phyloP scores from a whole-genome alignment of 2,888 invertebrate genomes.

The Chaetogeoica ovagalla region DNA sequence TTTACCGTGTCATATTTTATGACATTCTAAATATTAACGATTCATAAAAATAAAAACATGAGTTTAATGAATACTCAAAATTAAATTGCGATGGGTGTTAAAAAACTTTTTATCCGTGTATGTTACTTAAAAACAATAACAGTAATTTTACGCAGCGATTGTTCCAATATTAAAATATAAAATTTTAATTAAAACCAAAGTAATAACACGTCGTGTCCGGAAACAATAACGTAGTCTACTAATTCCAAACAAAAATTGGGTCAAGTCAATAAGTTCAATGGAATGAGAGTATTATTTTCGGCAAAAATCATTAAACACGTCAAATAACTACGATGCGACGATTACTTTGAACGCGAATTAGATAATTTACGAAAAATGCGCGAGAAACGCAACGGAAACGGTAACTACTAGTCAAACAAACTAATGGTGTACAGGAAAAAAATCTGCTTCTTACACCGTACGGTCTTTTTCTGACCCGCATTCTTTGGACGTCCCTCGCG shows the following conservation, averaged over 20 bases:
- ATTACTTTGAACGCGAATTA: background rate
- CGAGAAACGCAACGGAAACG: background rate
- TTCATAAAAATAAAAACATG: background rate
- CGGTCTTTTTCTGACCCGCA: slow-evolving; percentile 6
- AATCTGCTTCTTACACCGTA: slow-evolving; percentile 16
- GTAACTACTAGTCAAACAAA: background rate
- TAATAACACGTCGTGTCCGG: background rate
- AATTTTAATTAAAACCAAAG: background rate
- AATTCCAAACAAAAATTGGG: slow-evolving; percentile 33
- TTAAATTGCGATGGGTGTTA: background rate
- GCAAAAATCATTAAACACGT: background rate
- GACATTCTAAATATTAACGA: background rate
- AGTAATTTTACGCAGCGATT: background rate
- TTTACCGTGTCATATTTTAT: background rate
- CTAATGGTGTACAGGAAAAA: background rate
- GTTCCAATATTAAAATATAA: background rate
- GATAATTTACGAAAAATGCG: background rate
- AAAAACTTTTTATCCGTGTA: background rate
- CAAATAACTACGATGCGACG: background rate
- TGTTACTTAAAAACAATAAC: no score
- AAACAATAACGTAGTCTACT: background rate
- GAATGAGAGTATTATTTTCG: background rate
- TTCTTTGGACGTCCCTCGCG: background rate
- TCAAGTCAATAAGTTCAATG: slow-evolving; percentile 19
- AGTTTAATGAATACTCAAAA: background rate